phyloP scores from a whole-genome alignment of 2,888 invertebrate genomes.

The Yponomeuta sedellus region DNA sequence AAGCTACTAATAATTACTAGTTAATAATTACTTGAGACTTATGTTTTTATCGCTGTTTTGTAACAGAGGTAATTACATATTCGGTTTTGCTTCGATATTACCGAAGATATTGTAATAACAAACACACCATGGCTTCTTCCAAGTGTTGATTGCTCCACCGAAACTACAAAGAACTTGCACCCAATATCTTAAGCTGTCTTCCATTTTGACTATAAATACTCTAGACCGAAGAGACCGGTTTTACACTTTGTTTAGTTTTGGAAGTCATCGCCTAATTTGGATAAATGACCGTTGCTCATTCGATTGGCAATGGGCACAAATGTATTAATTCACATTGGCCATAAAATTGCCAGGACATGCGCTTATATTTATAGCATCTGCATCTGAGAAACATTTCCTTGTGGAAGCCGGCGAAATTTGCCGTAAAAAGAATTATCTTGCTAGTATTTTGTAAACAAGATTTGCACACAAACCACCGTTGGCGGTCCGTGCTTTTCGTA shows the following conservation, averaged over 20 bases:
- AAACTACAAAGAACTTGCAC: not conserved
- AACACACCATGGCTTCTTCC: too few species aligned
- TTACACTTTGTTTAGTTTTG: not conserved
- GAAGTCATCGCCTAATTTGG: slow-evolving; percentile 12
- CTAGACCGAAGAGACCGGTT: slow-evolving; percentile 9
- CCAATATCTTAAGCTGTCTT: not conserved
- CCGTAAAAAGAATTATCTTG: not conserved
- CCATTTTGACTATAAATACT: not conserved
- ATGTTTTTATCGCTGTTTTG: not conserved
- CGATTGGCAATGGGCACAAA: not conserved
- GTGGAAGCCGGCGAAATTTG: not conserved
- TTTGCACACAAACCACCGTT: slow-evolving; percentile 2
- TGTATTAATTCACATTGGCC: not conserved
- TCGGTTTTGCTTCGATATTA: too few species aligned
- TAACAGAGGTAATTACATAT: not conserved
- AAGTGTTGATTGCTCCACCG: too few species aligned
- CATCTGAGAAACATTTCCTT: not conserved
- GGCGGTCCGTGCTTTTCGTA: slow-evolving; percentile 18
- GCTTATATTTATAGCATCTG: not conserved
- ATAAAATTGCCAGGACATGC: not conserved
- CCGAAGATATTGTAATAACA: too few species aligned
- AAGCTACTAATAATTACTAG: too few species aligned
- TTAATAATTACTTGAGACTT: not conserved
- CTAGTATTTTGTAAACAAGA: not conserved
- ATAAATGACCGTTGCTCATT: slow-evolving; percentile 9